Base-by-base conservation (phyloP, 2,888 invertebrate genomes). In the Peribatodes rhomboidaria region DNA sequence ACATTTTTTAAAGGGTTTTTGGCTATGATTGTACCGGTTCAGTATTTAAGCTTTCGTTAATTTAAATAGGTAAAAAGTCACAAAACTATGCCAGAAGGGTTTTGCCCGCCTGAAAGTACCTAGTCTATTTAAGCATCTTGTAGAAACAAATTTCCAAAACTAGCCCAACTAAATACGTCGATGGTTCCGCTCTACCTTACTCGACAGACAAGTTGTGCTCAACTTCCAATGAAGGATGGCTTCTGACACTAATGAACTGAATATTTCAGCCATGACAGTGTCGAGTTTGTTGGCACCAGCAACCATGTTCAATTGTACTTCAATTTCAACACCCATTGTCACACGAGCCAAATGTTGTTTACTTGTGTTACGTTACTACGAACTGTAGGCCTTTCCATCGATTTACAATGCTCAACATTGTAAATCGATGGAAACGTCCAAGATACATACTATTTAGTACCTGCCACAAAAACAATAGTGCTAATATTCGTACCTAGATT, bases 331-430 rank as follows among this genome's bases (percentile, higher is more conserved):
- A 65, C 56, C 52, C 27, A 59, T 58, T 52, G 60, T 52, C 14
- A 39, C 41, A 10, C 39, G 65, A 61, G 60, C 56, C 65, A 65
- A 65, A 46, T 52, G 50, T 56, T 56, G 47, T 55, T 59, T 22
- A 54, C 33, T 60, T 53, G 57, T 61, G 64, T 55, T 56, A 71
- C 53, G 59, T 37, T n/a, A n/a, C 42, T 59, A 63, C 67, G 54
- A 37, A 60, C 65, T 59, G 22, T 31, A 42, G 46, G 35, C 49
- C 39, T 49, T 27, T 6, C n/a, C n/a, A n/a, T n/a, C n/a, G n/a
- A n/a, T n/a, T n/a, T n/a, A n/a, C n/a, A n/a, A n/a, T 49, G 18
- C 22, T 47, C 8, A 37, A 37, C 37, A 47, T 37, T 57, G 13
- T 10, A 14, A 35, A 33, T 20, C 47, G 54, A 50, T 42, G n/a